Evolutionary conservation across 2,888 invertebrate genomes (phyloP).

Genomic region (Octonoba sinensis): DNA sequence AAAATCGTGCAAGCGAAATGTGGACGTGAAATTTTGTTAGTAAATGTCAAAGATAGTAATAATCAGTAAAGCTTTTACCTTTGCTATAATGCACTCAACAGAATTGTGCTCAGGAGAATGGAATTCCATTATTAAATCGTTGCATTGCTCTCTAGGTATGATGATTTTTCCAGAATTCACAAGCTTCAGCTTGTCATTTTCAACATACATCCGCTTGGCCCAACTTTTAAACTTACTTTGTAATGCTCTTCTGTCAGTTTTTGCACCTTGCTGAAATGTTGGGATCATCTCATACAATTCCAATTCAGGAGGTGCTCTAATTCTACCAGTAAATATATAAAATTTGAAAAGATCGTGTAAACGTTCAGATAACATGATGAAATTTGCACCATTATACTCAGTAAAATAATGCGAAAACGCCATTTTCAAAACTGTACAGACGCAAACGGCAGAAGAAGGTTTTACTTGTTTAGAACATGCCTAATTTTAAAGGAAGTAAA

Average conservation of each 20-base stretch:
- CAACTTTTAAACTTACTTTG: constrained; percentile 63
- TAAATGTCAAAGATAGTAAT: too few species aligned
- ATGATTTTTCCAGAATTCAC: constrained; percentile 44
- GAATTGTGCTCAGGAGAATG: constrained; percentile 34
- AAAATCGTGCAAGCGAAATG: too few species aligned
- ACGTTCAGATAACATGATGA: constrained; percentile 40
- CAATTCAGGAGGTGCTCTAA: constrained; percentile 38
- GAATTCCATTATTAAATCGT: constrained; percentile 30
- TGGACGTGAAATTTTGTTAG: too few species aligned
- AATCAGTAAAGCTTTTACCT: constrained; percentile 29
- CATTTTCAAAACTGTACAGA: too few species aligned
- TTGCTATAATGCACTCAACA: constrained; percentile 15
- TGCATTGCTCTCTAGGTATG: constrained; percentile 45
- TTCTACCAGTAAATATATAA: constrained; percentile 38
- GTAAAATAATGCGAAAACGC: not conserved
- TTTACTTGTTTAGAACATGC: too few species aligned
- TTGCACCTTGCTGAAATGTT: constrained; percentile 56
- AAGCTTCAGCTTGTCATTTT: constrained; percentile 30
- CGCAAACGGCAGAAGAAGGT: too few species aligned
- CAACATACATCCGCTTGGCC: constrained; percentile 49
- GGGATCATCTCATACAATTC: constrained; percentile 39
- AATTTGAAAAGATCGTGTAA: constrained; percentile 35
- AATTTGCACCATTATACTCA: constrained; percentile 2
- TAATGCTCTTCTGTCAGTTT: constrained; percentile 47
- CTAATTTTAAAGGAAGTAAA: too few species aligned